phyloP scores from a whole-genome alignment of 2,113 vertebrate genomes.

The Herpailurus yagouaroundi region DNA sequence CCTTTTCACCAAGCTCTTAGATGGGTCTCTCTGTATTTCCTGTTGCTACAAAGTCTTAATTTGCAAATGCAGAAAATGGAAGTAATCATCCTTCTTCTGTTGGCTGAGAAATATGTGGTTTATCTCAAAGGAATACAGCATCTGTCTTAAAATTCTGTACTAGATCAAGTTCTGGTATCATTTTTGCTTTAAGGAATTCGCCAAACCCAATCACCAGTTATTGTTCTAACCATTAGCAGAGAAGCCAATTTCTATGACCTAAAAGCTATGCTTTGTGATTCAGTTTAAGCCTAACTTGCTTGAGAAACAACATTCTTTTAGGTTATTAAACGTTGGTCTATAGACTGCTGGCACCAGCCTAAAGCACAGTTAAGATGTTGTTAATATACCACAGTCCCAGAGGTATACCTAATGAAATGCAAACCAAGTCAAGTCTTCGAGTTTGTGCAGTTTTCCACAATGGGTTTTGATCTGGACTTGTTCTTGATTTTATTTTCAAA shows the following conservation, averaged over 20 bases:
- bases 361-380: neutral
- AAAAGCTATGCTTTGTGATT: slow-evolving; percentile 22
- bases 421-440: neutral
- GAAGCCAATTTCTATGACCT: neutral
- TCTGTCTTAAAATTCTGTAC: neutral
- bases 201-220: neutral
- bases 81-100: neutral
- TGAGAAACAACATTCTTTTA: neutral
- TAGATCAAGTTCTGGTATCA: neutral
- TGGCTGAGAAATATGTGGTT: neutral
- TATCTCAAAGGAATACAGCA: neutral
- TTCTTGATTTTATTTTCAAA: neutral
- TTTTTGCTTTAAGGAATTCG: neutral
- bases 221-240: neutral
- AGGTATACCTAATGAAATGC: neutral
- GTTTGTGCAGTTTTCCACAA: neutral
- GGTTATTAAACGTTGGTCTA: neutral
- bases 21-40: neutral
- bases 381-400: neutral
- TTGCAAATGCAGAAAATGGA: slow-evolving; percentile 34
- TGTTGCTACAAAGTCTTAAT: neutral
- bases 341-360: neutral
- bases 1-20: neutral
- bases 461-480: neutral
- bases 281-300: neutral